phyloP scores from a whole-genome alignment of 2,888 invertebrate species.

The Podotricha telesiphe region DNA sequence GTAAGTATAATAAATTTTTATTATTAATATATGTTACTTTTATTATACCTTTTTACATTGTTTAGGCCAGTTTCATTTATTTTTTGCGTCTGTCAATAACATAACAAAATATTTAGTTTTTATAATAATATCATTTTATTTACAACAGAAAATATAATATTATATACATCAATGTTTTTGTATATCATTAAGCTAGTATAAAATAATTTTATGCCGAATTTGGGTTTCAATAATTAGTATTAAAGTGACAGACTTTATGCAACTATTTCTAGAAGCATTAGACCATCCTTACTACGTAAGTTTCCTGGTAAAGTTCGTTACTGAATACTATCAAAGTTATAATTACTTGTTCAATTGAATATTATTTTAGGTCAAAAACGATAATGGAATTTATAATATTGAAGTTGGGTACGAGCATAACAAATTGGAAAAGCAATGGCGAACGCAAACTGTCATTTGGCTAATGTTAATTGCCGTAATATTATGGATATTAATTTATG shows the following conservation, averaged over 20 bases:
- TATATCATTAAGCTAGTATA: not conserved
- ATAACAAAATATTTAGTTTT: too few relatives aligned
- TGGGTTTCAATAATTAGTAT: not conserved
- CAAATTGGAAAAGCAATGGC: constrained; percentile 46
- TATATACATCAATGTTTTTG: too few relatives aligned
- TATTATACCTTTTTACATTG: not conserved
- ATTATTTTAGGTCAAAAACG: constrained; percentile 44
- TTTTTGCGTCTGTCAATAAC: too few relatives aligned
- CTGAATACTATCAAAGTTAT: not conserved
- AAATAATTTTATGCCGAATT: not conserved
- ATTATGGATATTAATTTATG: constrained; percentile 55
- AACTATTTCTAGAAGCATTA: constrained; percentile 39
- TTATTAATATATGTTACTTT: not conserved
- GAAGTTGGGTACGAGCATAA: constrained; percentile 33
- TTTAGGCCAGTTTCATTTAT: not conserved
- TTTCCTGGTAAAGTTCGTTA: not conserved
- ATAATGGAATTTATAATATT: constrained; percentile 13
- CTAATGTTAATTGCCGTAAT: constrained; percentile 55
- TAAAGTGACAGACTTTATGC: constrained; percentile 40
- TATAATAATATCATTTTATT: too few relatives aligned
- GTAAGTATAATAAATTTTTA: not conserved
- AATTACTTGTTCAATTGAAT: constrained; percentile 19
- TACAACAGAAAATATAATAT: not conserved
- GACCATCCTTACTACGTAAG: constrained; percentile 42
- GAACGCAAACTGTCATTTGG: constrained; percentile 52